These are phyloP conservation scores for Plemyria rubiginata DNA, from an alignment of 2,888 invertebrate genomes.

Conservation along the genomic window DNA sequence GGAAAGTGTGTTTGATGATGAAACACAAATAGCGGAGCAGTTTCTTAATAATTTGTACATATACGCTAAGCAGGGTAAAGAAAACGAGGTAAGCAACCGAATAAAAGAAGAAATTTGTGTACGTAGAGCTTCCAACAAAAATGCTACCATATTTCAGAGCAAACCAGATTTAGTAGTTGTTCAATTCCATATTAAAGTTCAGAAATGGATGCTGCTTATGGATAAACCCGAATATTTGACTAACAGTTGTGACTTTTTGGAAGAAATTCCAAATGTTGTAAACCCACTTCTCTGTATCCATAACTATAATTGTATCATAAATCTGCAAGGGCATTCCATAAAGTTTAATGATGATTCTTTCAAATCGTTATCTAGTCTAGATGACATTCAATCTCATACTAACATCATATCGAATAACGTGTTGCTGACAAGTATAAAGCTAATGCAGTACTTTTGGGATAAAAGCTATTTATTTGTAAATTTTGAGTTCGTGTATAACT, in stretches of 20 bases:
- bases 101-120: no score
- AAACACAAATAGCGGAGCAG: no score
- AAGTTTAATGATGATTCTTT: background rate
- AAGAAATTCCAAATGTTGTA: background rate
- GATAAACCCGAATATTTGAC: background rate
- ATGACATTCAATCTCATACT: background rate
- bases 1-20: no score
- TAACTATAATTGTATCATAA: background rate
- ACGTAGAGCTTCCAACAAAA: no score
- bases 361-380: background rate
- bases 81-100: no score
- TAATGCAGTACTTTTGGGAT: background rate
- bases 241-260: background rate
- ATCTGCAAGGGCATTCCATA: background rate
- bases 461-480: constrained; percentile 1
- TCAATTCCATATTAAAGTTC: background rate
- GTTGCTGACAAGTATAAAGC: constrained; percentile 6
- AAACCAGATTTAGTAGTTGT: background rate
- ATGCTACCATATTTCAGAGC: background rate
- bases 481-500: background rate
- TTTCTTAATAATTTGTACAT: no score
- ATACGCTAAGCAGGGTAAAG: no score
- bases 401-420: background rate
- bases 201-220: constrained; percentile 6
- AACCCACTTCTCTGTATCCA: background rate